Conservation (phyloP, 2,797 vertebrate genomes). For the Sebastes oblongus region DNA sequence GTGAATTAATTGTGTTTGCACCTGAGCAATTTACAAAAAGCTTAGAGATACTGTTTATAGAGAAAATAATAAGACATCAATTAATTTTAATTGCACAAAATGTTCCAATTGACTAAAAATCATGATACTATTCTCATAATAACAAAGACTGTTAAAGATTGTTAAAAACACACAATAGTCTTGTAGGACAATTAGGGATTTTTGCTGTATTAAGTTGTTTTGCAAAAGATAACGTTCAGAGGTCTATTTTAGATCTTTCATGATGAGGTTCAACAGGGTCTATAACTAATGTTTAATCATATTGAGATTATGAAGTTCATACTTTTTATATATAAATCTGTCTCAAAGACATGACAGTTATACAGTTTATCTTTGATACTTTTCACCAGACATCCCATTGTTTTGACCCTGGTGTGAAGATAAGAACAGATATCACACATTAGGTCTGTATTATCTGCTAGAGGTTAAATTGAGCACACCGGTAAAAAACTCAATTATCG, state of each 20-base stretch:
- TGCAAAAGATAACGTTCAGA: not conserved
- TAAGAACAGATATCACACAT: slow-evolving; percentile 20
- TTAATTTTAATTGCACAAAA: not conserved
- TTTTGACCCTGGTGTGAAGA: slow-evolving; percentile 3
- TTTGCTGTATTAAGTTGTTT: not conserved
- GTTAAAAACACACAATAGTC: not conserved
- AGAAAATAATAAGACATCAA: not conserved
- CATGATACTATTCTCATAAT: not conserved
- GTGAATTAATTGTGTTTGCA: not conserved
- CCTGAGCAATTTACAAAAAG: not conserved
- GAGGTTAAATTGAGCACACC: slow-evolving; percentile 11
- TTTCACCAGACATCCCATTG: not conserved
- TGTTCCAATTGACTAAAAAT: not conserved
- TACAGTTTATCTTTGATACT: slow-evolving; percentile 3
- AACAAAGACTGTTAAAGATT: not conserved
- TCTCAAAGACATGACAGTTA: not conserved
- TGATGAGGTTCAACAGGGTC: not conserved
- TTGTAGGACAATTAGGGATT: not conserved
- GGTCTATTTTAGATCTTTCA: not conserved
- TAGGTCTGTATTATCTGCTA: slow-evolving; percentile 3
- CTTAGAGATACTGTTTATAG: not conserved
- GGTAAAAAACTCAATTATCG: slow-evolving; percentile 30
- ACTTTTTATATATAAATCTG: not conserved
- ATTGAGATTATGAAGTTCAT: not conserved
- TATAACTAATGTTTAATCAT: not conserved